Base-by-base conservation (phyloP, 2,888 invertebrate species). In the Ischnura elegans region DNA sequence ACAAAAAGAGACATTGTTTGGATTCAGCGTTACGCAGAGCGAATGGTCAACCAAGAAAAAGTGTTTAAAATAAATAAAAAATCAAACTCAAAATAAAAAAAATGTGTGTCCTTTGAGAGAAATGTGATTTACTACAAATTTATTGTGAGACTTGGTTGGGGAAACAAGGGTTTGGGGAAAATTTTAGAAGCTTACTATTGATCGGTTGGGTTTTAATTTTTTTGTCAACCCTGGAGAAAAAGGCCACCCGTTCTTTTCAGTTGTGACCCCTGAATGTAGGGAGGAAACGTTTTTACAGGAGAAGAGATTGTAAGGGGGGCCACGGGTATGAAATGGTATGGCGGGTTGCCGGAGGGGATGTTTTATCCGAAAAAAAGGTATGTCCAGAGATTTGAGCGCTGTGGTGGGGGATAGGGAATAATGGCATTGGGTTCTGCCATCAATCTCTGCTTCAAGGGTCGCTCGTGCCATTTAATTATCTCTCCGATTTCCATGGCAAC, bases 391-490 rank as follows among this genome's bases (percentile, higher is more conserved):
- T 76, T 76, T 29, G 76, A 36, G 76, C 76, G 25, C 16, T 10
- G 76, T 19, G 29, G 16, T 87, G 42, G 90, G 8, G 61, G 61
- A 36, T 13, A 61, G 36, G 42, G 61, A 90, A 90, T 90, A 61
- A 90, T 61, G 61, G n/a, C 43, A 66, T 43, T 66, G 43, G n/a
- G 90, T 45, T n/a, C n/a, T 61, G 90, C 61, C 61, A 55, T 42
- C 90, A 90, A 90, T 90, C 90, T 61, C 61, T 25, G 90, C 61
- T 90, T 61, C 25, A 47, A 66, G 42, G 66, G 25, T 45, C 61
- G 90, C 90, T 43, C 43, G 61, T 45, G 61, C 61, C 61, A 90
- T 90, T 90, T 90, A 90, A 90, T 90, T 90, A 90, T 90, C 90
- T 16, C 61, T 25, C 43, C 90, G n/a, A n/a, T 46, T 86, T 45